Percentiles rank a stretch among this genome's conserved stretches.
These are phyloP conservation scores for Ahaetulla prasina DNA, from an alignment of 2,113 vertebrate species.

Conservation along the genomic window DNA sequence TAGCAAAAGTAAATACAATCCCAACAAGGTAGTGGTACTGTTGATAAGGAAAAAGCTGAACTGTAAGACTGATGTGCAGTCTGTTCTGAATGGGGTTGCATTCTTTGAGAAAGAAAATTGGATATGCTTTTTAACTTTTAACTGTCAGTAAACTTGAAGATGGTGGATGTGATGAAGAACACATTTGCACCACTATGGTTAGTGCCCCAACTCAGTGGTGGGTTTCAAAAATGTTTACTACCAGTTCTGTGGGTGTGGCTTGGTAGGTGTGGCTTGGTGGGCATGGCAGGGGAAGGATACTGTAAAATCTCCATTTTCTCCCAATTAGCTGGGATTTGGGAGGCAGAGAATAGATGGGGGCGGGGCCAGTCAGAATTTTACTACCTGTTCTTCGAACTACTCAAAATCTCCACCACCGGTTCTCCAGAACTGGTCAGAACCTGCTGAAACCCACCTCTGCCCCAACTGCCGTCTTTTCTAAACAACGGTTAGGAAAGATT, in stretches of 20 bases:
- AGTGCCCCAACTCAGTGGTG: neutral
- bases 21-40: neutral
- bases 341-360: too few species aligned
- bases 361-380: too few species aligned
- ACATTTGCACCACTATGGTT: neutral
- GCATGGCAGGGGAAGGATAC: too few species aligned
- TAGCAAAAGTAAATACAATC: neutral
- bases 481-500: neutral
- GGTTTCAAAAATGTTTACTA: too few species aligned
- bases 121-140: neutral
- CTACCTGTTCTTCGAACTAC: too few species aligned
- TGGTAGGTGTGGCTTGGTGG: too few species aligned
- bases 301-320: too few species aligned
- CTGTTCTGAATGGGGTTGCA: neutral
- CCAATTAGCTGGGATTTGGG: too few species aligned
- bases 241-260: too few species aligned
- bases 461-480: neutral
- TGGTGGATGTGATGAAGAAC: neutral
- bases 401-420: too few species aligned
- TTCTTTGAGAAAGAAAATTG: neutral
- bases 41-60: neutral
- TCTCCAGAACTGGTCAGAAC: too few species aligned
- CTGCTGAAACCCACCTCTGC: too few species aligned
- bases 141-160: neutral
- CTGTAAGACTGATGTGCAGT: neutral